Percentiles rank a stretch among this genome's conserved stretches.
These are phyloP conservation scores for Mercenaria mercenaria DNA, from an alignment of 1,140 invertebrate species.

Conservation along the genomic window DNA sequence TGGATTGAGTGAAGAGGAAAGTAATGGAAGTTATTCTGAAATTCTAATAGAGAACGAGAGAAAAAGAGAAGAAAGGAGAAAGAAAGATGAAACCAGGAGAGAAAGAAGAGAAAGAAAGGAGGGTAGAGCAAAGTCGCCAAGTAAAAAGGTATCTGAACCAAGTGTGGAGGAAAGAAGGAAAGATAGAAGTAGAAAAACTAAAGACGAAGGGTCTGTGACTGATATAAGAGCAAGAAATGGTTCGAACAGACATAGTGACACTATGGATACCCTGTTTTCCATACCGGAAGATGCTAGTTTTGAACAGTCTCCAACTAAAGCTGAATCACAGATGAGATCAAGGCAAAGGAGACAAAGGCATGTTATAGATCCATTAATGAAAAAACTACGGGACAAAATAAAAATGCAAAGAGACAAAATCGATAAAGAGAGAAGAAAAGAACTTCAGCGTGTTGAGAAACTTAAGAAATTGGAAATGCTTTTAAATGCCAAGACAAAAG, in stretches of 20 bases:
- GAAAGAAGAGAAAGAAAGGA: constrained; percentile 62
- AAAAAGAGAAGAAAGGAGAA: constrained; percentile 58
- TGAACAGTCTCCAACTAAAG: constrained; percentile 67
- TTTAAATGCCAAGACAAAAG: constrained; percentile 76
- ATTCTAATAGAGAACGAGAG: constrained; percentile 65
- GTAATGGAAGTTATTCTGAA: constrained; percentile 74
- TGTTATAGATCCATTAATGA: constrained; percentile 85
- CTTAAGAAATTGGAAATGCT: constrained; percentile 81
- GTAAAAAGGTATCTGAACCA: constrained; percentile 27
- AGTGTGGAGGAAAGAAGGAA: constrained; percentile 7
- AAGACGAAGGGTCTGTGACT: constrained; percentile 28
- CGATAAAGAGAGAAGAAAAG: constrained; percentile 74
- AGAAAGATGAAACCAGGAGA: constrained; percentile 59
- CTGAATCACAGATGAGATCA: constrained; percentile 83
- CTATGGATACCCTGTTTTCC: constrained; percentile 71
- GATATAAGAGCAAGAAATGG: constrained; percentile 43
- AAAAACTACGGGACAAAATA: constrained; percentile 79
- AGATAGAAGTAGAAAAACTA: constrained; percentile 32
- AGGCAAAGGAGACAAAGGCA: constrained; percentile 77
- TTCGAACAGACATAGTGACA: constrained; percentile 61
- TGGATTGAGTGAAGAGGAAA: constrained; percentile 74
- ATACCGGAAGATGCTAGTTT: constrained; percentile 72
- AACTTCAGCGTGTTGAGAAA: constrained; percentile 79
- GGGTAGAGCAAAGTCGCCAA: constrained; percentile 43
- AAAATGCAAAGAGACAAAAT: constrained; percentile 75